A percentile compares a stretch with the other conserved stretches of the same genome.
phyloP scores from a whole-genome alignment of 2,888 invertebrate genomes.

The Philonicus albiceps region DNA sequence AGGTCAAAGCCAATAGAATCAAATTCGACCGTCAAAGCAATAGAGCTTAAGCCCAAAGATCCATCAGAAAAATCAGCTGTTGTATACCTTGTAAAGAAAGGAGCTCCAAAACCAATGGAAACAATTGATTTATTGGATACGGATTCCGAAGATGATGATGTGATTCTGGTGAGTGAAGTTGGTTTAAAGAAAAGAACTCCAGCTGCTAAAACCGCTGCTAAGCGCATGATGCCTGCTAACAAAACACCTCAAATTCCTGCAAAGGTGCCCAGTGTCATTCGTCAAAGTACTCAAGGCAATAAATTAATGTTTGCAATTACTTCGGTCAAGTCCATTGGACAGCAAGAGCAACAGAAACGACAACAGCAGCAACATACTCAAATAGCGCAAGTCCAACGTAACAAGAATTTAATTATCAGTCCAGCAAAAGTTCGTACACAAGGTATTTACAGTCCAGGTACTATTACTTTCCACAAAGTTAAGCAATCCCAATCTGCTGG shows the following conservation, averaged over 20 bases:
- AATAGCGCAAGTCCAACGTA: background rate
- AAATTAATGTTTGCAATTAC: slow-evolving; percentile 30
- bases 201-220: background rate
- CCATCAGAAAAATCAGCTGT: background rate
- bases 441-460: background rate
- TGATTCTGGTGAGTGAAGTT: slow-evolving; percentile 12
- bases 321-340: slow-evolving; percentile 19
- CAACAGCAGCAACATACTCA: background rate
- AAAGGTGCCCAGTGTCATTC: background rate
- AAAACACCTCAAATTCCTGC: background rate
- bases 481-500: background rate
- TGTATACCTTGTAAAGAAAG: slow-evolving; percentile 14
- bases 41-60: background rate
- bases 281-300: background rate
- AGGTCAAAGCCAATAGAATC: background rate
- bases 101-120: background rate
- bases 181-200: slow-evolving; percentile 7
- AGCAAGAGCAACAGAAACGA: background rate
- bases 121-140: slow-evolving; percentile 28
- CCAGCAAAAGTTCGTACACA: background rate
- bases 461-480: background rate
- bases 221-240: background rate
- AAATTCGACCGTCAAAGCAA: background rate
- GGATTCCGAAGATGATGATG: slow-evolving; percentile 33
- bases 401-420: background rate